Base-by-base conservation (phyloP, 64 coral and sea anemone species). In the Exaiptasia diaphana region DNA sequence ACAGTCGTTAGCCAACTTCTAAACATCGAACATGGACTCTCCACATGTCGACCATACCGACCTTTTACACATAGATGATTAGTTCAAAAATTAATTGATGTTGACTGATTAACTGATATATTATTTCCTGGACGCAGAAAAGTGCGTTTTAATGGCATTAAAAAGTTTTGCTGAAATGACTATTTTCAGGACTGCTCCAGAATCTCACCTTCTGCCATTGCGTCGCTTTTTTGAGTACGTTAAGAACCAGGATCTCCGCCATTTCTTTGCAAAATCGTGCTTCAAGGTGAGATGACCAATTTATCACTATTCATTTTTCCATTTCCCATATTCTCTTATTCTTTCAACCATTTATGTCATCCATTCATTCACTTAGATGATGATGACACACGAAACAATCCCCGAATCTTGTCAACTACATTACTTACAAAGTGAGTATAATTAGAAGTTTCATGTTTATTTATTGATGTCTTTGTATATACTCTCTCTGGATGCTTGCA, bases 231-330 rank as follows among this genome's bases (percentile, higher is more conserved):
- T 95, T 14, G 91, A 95, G 63, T 77, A 83, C 41, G 40, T 95
- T 61, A 67, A 64, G 20, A 74, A 59, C 13, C 79, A 83, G 15
- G 91, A 95, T 62, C 86, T 95, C 23, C 74, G 91, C 26, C 74
- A 76, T 15, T 89, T 95, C 75, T 95, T 95, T 79, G 91, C 91
- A 5, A 68, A 83, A 50, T 80, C 91, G 22, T 95, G 91, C 80
- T 95, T 95, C 74, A 85, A 89, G 91, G 91, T 95, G n/a, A n/a
- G n/a, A n/a, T n/a, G n/a, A 40, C 38, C 48, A 25, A 1, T 32
- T 54, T 42, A 11, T 23, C 46, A 14, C 17, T 70, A 36, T 56
- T 1, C 11, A 30, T 22, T 52, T 18, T 18, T 46, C 43, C 43
- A 46, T 46, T 46, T 46, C 15, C n/a, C n/a, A n/a, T n/a, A n/a